Evolutionary conservation across 1,140 invertebrate genomes (phyloP).

Genomic region (Vollenhovia emeryi): DNA sequence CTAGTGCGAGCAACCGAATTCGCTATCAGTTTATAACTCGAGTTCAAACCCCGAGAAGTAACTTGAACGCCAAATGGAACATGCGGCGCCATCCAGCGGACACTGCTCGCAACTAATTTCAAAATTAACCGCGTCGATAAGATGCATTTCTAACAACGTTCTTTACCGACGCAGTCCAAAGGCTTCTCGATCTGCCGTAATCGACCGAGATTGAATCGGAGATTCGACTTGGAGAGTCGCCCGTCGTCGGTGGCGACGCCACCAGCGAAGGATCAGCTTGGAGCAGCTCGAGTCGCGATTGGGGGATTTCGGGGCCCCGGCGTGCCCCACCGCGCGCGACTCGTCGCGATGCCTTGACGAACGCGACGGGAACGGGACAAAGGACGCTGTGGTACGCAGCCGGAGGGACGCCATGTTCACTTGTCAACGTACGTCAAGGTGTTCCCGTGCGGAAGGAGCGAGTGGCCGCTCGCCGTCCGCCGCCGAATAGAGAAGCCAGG

Average conservation of each 20-base stretch:
- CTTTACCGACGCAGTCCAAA: background rate
- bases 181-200: background rate
- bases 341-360: constrained; percentile 62
- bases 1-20: too few relatives aligned
- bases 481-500: background rate
- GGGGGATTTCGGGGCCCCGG: background rate
- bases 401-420: constrained; percentile 77
- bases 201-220: background rate
- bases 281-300: background rate
- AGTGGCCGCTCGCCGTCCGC: background rate
- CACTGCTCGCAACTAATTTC: background rate
- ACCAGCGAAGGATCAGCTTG: background rate
- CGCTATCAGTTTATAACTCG: too few relatives aligned
- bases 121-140: background rate
- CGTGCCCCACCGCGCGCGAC: background rate
- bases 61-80: too few relatives aligned
- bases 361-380: constrained; percentile 68
- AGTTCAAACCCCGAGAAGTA: too few relatives aligned
- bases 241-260: background rate
- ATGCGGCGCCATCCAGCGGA: background rate
- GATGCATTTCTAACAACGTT: too few relatives aligned
- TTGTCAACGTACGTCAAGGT: constrained; percentile 78
- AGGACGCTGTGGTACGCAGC: constrained; percentile 73
- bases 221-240: background rate
- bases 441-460: constrained; percentile 47